A percentile compares a stretch with the other conserved stretches of the same genome.
phyloP scores from a whole-genome alignment of 35 echinoderm and acorn worm genomes.

The Diadema setosum region DNA sequence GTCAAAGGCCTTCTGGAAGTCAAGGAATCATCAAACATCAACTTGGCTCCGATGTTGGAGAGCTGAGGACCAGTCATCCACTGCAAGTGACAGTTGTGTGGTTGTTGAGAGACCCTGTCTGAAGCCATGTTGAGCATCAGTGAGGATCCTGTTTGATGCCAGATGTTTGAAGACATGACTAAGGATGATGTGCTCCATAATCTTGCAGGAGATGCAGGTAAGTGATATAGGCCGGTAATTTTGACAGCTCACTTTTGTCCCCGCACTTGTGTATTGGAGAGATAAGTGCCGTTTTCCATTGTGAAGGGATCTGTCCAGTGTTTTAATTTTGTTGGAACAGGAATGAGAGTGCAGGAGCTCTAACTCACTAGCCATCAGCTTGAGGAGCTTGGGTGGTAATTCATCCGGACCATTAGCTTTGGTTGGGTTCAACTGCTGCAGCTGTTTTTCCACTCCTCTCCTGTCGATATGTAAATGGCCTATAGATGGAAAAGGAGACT shows the following conservation, averaged over 20 bases:
- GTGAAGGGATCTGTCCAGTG: background rate
- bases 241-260: background rate
- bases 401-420: constrained; percentile 19
- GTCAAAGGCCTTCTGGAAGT: constrained; percentile 44
- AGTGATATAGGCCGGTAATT: constrained; percentile 33
- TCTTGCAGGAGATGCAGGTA: constrained; percentile 49
- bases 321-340: background rate
- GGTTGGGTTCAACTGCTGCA: background rate
- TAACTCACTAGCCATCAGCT: constrained; percentile 1
- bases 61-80: background rate
- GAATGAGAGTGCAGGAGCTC: background rate
- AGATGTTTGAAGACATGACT: constrained; percentile 44
- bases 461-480: too few species aligned
- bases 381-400: background rate
- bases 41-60: constrained; percentile 4
- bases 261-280: constrained; percentile 5
- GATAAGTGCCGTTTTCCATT: background rate
- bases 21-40: background rate
- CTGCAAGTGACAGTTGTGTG: background rate
- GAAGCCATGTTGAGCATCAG: constrained; percentile 46
- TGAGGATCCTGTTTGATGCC: constrained; percentile 22
- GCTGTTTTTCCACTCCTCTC: background rate
- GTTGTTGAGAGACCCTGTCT: constrained; percentile 6
- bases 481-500: too few species aligned
- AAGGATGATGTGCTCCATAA: constrained; percentile 49